Evolutionary conservation across 37 sponge, comb jelly and placozoan species (phyloP), one percentile per base, ranked within the genome.

Genomic region (Ephydatia muelleri): DNA sequence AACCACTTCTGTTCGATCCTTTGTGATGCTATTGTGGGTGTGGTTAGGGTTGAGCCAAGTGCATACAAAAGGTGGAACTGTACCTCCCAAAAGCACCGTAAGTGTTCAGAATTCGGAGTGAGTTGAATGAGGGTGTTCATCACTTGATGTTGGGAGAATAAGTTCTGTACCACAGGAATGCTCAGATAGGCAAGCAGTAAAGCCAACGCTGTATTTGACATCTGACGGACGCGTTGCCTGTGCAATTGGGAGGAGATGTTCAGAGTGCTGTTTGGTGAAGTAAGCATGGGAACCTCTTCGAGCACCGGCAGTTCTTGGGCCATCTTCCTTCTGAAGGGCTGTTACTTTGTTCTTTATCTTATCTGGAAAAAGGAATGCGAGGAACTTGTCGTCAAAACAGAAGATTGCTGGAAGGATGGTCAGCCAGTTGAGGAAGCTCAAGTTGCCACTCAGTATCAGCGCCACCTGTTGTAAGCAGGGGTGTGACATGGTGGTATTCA

Each of bases 31-130:
- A 83, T 26, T 43, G 43, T 43, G 43, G 43, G 43, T 6, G 6
- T 43, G 43, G 43, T 43, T 43, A 43, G 43, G 43, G 43, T 43
- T 43, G 43, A 43, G n/a, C n/a, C n/a, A n/a, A n/a, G n/a, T n/a
- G n/a, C n/a, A n/a, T n/a, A n/a, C n/a, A n/a, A n/a, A n/a, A n/a
- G n/a, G n/a, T 43, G 19, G 26, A 75, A 11, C 38, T 31, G 5
- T 34, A 95, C 95, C 95, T 95, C 31, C 97, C 97, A 88, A 96
- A 96, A 0, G 97, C 97, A 31, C 97, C 97, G 70, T 96, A 96
- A 32, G 97, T 96, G 89, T 96, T 96, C 40, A 96, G 88, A 14
- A 96, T 91, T 27, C 92, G 85, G 68, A 93, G 82, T 0, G 93
- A 83, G 31, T 96, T 90, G 70, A 96, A 96, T 31, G 91, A 91